These are phyloP conservation scores for Horisme vitalbata DNA, from an alignment of 2,888 invertebrate genomes.

Conservation along the genomic window DNA sequence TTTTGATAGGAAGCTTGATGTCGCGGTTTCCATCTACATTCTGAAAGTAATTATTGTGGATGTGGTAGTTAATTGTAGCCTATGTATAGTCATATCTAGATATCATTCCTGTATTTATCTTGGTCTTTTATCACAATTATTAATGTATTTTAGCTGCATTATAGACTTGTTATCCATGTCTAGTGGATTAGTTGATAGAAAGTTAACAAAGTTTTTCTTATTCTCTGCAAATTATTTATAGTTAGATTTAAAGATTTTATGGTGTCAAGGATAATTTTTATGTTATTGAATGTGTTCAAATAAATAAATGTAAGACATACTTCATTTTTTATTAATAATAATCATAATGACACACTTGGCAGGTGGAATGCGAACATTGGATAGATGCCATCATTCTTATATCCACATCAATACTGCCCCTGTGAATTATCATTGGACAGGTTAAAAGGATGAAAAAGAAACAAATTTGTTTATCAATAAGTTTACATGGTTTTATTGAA, in stretches of 20 bases:
- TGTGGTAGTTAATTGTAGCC: conserved; percentile 2
- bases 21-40: too few relatives aligned
- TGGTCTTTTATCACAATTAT: conserved; percentile 4
- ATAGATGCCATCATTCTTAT: conserved; percentile 49
- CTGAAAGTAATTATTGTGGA: not conserved
- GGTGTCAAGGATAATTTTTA: conserved; percentile 11
- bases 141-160: not conserved
- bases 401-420: conserved; percentile 44
- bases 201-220: conserved; percentile 3
- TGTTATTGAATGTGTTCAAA: conserved; percentile 11
- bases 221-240: not conserved
- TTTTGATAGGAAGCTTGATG: too few relatives aligned
- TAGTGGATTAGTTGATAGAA: conserved; percentile 1
- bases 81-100: conserved; percentile 20
- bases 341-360: conserved; percentile 40
- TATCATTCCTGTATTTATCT: conserved; percentile 25
- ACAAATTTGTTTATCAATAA: conserved; percentile 63
- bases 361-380: conserved; percentile 64
- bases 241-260: conserved; percentile 4
- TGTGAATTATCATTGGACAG: conserved; percentile 38
- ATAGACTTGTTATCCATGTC: not conserved
- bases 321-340: conserved; percentile 17
- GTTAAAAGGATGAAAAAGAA: conserved; percentile 47
- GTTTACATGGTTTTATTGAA: conserved; percentile 81
- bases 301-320: conserved; percentile 20